Evolutionary conservation across 2,113 vertebrate genomes (phyloP), one percentile per base, ranked within the genome.

Genomic region (Vimba vimba): DNA sequence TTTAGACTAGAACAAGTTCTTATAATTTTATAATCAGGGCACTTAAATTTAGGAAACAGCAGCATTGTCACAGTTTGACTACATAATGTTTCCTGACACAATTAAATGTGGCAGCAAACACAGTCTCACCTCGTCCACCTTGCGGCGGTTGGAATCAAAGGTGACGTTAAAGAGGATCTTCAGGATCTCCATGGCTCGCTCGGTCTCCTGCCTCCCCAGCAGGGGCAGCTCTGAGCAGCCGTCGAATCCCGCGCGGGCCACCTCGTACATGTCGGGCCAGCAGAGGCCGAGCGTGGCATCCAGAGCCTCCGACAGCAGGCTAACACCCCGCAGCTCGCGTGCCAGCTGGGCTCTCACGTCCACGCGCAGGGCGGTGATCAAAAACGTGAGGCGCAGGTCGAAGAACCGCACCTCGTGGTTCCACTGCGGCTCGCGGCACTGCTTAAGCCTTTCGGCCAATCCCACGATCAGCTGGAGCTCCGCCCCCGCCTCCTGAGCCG

Each of bases 121-220:
- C n/a, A 1, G 6, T 55, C 93, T 93, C 62, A 98, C 97, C 97
- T 99, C 96, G 0, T 97, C 97, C 25, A 95, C 95, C 52, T 97
- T 95, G 55, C 92, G 94, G 85, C 90, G 96, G 91, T 92, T 89
- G 50, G 93, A 95, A 86, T 98, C 96, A 52, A 97, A 97, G 17
- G 97, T 99, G 92, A 98, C 94, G 52, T 98, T 99, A 91, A 99
- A 99, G 59, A 99, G 96, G 90, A 98, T 97, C 91, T 99, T 99
- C 79, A 99, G 95, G 87, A 97, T 96, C 91, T 98, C 97, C 97
- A 98, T 98, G 88, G 95, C 95, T 6, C 94, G 91, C 87, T 98
- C 97, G 0, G 95, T 95, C 90, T 97, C 95, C 86, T 96, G 93
- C 2, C 95, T 93, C 66, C 95, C 95, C 57, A 99, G 91, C 5